phyloP scores from a whole-genome alignment of 2,113 vertebrate genomes.

The Erythrocercus mccallii region DNA sequence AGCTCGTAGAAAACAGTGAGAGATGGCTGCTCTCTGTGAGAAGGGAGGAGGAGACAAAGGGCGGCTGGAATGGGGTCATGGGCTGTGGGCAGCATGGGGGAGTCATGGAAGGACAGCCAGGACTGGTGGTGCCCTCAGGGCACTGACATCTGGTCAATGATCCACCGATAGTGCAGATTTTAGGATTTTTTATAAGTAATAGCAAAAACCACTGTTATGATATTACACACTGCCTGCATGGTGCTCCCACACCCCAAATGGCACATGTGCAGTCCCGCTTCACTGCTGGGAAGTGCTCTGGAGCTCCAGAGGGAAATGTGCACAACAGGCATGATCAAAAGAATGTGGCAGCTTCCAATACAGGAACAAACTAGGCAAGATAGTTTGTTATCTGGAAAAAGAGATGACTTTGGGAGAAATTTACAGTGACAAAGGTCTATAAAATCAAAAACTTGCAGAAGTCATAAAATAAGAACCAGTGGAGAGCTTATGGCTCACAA shows the following conservation, averaged over 20 bases:
- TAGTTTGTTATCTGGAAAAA: not conserved
- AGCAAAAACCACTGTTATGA: not conserved
- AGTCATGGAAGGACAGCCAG: not conserved
- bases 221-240: fast-evolving
- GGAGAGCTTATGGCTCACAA: not conserved
- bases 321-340: not conserved
- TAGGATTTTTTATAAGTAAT: not conserved
- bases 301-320: not conserved
- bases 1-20: not conserved
- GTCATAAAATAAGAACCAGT: not conserved
- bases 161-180: not conserved
- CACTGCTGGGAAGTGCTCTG: not conserved
- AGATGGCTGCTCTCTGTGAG: not conserved
- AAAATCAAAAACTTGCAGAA: not conserved
- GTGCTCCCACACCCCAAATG: not conserved
- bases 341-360: not conserved
- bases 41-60: not conserved
- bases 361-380: not conserved
- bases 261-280: not conserved
- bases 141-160: not conserved
- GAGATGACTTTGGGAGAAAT: not conserved
- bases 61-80: not conserved
- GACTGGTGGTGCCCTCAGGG: too few relatives aligned
- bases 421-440: not conserved
- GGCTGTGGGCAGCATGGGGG: not conserved